These are phyloP conservation scores for Hippopotamus amphibius DNA, from an alignment of 2,113 vertebrate species.

Conservation along the genomic window DNA sequence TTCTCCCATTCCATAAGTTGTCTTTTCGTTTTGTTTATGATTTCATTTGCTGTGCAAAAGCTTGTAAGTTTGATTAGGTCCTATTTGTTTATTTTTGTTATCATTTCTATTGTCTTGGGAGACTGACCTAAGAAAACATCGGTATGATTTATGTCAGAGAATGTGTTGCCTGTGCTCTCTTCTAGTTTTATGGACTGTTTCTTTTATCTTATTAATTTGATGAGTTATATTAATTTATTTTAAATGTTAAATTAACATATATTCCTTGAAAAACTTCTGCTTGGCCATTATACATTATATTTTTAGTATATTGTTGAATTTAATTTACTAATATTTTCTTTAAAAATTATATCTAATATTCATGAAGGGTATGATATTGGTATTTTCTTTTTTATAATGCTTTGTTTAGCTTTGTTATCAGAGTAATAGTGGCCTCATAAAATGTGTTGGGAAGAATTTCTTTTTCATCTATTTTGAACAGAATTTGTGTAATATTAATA, in stretches of 20 bases:
- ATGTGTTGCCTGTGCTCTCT: too few relatives aligned
- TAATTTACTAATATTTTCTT: background rate
- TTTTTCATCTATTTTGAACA: background rate
- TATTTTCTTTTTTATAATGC: background rate
- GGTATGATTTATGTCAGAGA: too few relatives aligned
- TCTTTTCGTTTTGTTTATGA: too few relatives aligned
- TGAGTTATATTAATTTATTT: background rate
- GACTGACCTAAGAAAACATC: too few relatives aligned
- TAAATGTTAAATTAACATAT: background rate
- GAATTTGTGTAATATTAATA: background rate
- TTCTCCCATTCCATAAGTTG: too few relatives aligned
- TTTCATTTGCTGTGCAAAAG: too few relatives aligned
- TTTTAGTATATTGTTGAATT: background rate
- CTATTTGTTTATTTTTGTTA: too few relatives aligned
- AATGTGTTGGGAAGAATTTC: background rate
- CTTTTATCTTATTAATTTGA: background rate
- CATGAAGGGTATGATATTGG: background rate
- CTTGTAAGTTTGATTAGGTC: too few relatives aligned
- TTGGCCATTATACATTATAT: background rate
- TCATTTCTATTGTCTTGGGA: too few relatives aligned
- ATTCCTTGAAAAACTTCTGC: background rate
- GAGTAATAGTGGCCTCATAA: background rate
- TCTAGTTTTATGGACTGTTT: too few relatives aligned
- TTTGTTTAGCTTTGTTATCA: background rate
- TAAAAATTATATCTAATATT: background rate